Base-by-base conservation (phyloP, 2,797 vertebrate genomes). In the Sebastes cheni region DNA sequence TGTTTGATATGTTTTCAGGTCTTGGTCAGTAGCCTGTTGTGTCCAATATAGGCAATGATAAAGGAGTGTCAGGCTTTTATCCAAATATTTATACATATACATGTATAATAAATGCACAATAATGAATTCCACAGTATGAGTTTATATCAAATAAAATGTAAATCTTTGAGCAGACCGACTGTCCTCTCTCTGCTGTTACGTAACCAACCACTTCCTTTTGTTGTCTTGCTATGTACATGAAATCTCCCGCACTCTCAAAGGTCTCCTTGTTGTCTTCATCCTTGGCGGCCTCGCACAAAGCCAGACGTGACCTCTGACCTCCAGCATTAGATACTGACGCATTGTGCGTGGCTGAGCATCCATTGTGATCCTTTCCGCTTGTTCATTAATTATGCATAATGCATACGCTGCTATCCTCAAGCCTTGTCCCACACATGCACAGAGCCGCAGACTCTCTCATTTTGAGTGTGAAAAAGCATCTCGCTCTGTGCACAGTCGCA, bases 281-380 rank as follows among this genome's bases (percentile, higher is more conserved):
- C 81, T 91, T 29, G 34, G 70, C 75, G 64, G 89, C 88, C 87
- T 83, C 80, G 77, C 91, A 95, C 90, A 94, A 94, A 95, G 91
- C 88, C 89, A 91, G 90, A 85, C 77, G 4, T 86, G 91, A 95
- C 91, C 94, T 87, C 85, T 86, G 89, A 94, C 94, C 91, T 46
- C 79, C 25, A 67, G 83, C 75, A 87, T 81, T 34, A 77, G 88
- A 94, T 86, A 86, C 89, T 86, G 90, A 83, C 61, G 81, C 91
- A 88, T 91, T 93, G 93, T 95, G 90, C 18, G 10, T 83, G 77
- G 91, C 84, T 59, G 66, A 76, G 67, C 83, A 36, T 88, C 85
- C 70, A 80, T 93, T 93, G 90, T 91, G 75, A 73, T 79, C 75
- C 81, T 85, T 77, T 85, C 76, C 50, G 62, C 72, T 72, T 87